Evolutionary conservation across 2,113 vertebrate genomes (phyloP).

Genomic region (Oncorhynchus keta): DNA sequence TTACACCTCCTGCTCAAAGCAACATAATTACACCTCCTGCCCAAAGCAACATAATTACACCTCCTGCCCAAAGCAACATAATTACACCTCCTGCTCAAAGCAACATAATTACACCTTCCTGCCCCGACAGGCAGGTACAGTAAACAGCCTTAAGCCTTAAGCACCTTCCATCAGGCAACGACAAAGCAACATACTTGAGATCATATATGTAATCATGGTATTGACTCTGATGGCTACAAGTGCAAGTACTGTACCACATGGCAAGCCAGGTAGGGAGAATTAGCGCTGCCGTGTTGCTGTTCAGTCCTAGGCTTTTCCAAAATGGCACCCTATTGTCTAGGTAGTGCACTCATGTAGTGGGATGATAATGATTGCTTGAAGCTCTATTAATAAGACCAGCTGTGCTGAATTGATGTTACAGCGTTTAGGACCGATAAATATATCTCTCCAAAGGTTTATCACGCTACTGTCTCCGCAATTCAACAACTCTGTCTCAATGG

Average conservation of each 20-base stretch:
- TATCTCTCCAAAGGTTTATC: not conserved
- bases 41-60: not conserved
- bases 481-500: not conserved
- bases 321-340: too few species aligned
- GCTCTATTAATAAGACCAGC: not conserved
- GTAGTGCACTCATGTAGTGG: too few species aligned
- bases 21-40: too few species aligned
- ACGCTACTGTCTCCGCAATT: not conserved
- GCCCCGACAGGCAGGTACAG: conserved; percentile 29
- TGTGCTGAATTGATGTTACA: not conserved
- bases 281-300: not conserved
- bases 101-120: conserved; percentile 36
- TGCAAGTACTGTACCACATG: not conserved
- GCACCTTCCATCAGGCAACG: conserved; percentile 24
- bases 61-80: too few species aligned
- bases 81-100: too few species aligned
- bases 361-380: not conserved
- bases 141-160: conserved; percentile 41
- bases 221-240: not conserved
- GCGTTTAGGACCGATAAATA: not conserved
- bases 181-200: conserved; percentile 13
- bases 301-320: not conserved
- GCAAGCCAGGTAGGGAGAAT: not conserved
- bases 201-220: not conserved
- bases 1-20: too few species aligned